These are phyloP conservation scores for Corythornis vintsioides DNA, from an alignment of 2,113 vertebrate species.

Conservation along the genomic window DNA sequence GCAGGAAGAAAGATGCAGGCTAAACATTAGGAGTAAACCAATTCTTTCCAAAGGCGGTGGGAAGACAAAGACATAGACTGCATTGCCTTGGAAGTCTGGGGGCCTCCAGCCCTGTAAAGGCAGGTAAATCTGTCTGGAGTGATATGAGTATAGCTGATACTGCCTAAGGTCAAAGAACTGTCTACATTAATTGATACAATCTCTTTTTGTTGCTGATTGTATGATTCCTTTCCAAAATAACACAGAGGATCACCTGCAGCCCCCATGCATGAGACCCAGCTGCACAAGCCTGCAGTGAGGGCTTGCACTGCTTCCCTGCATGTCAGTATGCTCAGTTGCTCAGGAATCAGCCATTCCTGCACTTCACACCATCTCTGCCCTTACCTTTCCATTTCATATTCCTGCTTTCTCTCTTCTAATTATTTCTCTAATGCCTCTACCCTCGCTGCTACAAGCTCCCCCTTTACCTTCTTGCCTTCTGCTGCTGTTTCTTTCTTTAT, in stretches of 20 bases:
- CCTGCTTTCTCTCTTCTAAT: background rate
- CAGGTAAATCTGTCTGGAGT: background rate
- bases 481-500: background rate
- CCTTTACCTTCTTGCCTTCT: background rate
- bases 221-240: background rate
- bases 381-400: background rate
- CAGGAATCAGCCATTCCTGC: background rate
- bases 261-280: background rate
- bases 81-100: background rate
- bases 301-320: too few species aligned
- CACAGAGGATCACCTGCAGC: accelerated
- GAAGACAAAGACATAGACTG: background rate
- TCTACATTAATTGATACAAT: background rate
- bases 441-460: background rate
- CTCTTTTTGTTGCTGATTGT: background rate
- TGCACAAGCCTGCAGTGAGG: background rate
- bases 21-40: background rate
- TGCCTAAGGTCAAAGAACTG: background rate
- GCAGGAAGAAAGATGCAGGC: background rate
- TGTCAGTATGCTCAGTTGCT: background rate
- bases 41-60: background rate
- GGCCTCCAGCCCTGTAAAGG: background rate
- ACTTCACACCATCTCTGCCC: background rate
- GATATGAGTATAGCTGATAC: accelerated
- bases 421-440: background rate